Base-by-base conservation (phyloP, 2,888 invertebrate genomes). In the Tipula confusa region DNA sequence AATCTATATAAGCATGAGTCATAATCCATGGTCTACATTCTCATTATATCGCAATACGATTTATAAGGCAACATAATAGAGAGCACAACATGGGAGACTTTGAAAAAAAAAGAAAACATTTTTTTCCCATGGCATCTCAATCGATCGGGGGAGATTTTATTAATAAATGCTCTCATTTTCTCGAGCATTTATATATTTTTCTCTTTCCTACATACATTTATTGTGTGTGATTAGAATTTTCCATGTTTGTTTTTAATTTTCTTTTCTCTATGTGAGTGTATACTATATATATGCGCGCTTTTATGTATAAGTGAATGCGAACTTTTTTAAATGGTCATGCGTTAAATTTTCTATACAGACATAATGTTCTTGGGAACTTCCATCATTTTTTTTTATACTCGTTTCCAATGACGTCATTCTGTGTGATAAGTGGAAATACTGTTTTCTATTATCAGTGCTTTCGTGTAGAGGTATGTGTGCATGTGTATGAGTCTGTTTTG, bases 91-190 rank as follows among this genome's bases (percentile, higher is more conserved):
- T 9, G 13, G 29, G 31, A 80, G 15, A 80, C 29, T 15, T 11
- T 6, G 79, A 79, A 31, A 29, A 80, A n/a, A n/a, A n/a, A n/a
- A n/a, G n/a, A n/a, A n/a, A 80, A 80, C 5, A 80, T 31, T 80
- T 64, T 79, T 82, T 82, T 82, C 82, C 82, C 82, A 82, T 82
- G 18, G 82, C 82, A 36, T 82, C 82, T 82, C 82, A 29, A 82
- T 82, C 82, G 82, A 82, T 82, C 82, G 82, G 64, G 82, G 64
- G 64, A 64, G 64, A 64, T 33, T 82, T 79, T 0, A 3, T 36
- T 36, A 9, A n/a, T n/a, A n/a, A n/a, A n/a, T 48, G 5, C 48
- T 29, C 4, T 11, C 28, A 9, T 28, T 15, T 64, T 64, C 18
- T 64, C 64, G 6, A 9, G 9, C 18, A 24, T 1, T n/a, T 1